Evolutionary conservation across 2,113 vertebrate species (phyloP).

Genomic region (Polyodon spathula): DNA sequence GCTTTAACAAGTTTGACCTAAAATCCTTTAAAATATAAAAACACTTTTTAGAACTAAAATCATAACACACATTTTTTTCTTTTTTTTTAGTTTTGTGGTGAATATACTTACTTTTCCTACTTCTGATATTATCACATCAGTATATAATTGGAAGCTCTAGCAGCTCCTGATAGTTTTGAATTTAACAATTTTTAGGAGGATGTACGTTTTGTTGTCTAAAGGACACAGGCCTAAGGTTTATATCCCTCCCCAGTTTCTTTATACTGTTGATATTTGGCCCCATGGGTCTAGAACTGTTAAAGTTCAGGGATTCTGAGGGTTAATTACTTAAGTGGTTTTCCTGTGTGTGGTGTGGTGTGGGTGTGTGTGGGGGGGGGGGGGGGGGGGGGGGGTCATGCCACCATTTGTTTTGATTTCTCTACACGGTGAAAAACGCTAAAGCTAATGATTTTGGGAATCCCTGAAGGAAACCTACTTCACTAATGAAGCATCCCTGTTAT

Average conservation of each 20-base stretch:
- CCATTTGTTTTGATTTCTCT: conserved; percentile 21
- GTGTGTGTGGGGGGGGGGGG: conserved; percentile 12
- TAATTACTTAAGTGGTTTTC: conserved; percentile 33
- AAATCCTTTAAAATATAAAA: no score
- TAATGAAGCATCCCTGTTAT: no score
- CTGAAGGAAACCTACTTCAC: not conserved
- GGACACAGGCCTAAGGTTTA: not conserved
- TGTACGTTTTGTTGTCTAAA: not conserved
- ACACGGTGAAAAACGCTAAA: not conserved
- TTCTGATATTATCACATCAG: no score
- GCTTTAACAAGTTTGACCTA: no score
- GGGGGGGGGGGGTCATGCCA: conserved; percentile 6
- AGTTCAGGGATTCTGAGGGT: conserved; percentile 23
- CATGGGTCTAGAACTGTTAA: conserved; percentile 8
- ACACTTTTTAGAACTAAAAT: no score
- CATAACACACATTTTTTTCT: no score
- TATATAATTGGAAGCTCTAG: not conserved
- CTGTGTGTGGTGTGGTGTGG: no score
- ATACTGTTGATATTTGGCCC: conserved; percentile 11
- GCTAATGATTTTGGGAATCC: not conserved
- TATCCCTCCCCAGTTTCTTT: not conserved
- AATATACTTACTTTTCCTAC: no score
- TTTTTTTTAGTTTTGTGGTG: no score
- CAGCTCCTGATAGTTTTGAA: not conserved
- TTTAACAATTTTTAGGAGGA: no score